These are phyloP conservation scores for Mustelus asterias DNA, from an alignment of 2,113 vertebrate genomes.

Conservation along the genomic window DNA sequence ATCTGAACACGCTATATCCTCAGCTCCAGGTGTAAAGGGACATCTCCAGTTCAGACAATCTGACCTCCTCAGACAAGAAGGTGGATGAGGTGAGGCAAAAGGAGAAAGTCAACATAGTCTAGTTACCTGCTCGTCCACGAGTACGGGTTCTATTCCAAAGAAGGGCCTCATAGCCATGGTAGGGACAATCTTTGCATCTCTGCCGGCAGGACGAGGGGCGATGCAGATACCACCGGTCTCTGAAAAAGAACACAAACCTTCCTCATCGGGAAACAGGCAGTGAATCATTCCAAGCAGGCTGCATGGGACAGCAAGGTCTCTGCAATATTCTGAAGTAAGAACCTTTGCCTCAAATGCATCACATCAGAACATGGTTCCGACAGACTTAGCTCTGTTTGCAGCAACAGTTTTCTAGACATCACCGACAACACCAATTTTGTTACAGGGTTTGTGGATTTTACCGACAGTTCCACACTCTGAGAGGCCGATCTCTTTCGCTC, in stretches of 20 bases:
- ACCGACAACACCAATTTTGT: not conserved
- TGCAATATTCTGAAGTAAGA: not conserved
- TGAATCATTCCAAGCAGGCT: not conserved
- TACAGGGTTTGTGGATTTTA: not conserved
- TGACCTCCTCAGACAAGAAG: not conserved
- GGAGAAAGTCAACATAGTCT: slow-evolving; percentile 5
- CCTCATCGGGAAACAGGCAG: not conserved
- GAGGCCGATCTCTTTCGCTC: not conserved
- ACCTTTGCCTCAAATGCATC: not conserved
- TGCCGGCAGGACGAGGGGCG: slow-evolving; percentile 59
- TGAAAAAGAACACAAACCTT: slow-evolving; percentile 41
- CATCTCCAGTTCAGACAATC: not conserved
- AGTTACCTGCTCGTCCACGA: slow-evolving; percentile 64
- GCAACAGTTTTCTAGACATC: not conserved
- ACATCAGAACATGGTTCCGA: not conserved
- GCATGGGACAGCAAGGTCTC: too few species aligned
- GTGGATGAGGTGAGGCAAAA: not conserved
- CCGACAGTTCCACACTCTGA: too few species aligned
- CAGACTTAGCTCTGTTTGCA: not conserved
- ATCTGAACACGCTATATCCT: not conserved
- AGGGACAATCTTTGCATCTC: slow-evolving; percentile 64
- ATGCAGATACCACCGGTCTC: slow-evolving; percentile 76
- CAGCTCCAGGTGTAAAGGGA: too few species aligned
- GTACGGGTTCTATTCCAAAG: slow-evolving; percentile 63
- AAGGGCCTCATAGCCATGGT: slow-evolving; percentile 72